Percentiles rank a stretch among this genome's conserved stretches.
These are phyloP conservation scores for Rhipidura dahli DNA, from an alignment of 2,113 vertebrate species.

Conservation along the genomic window DNA sequence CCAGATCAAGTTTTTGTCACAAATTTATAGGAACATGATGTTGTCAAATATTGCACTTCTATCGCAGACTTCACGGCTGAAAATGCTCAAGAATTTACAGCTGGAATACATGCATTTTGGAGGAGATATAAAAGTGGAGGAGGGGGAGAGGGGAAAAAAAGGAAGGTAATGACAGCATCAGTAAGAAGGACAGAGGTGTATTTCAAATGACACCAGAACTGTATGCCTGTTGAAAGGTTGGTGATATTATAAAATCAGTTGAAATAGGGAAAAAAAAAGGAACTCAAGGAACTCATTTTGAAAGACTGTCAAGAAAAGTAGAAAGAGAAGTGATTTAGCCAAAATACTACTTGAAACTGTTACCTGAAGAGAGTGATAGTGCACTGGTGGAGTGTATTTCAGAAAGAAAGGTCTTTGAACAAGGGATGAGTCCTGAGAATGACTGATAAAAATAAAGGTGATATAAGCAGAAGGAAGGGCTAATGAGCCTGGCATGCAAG, in stretches of 20 bases:
- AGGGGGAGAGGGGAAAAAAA: neutral
- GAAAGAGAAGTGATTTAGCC: neutral
- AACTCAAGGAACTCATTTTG: neutral
- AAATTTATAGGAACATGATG: neutral
- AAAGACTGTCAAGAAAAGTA: neutral
- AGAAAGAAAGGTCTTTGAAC: neutral
- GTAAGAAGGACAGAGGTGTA: neutral
- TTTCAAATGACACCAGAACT: neutral
- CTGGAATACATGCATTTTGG: neutral
- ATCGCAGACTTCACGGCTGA: neutral
- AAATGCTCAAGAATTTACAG: neutral
- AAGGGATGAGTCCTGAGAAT: neutral
- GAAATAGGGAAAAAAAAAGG: neutral
- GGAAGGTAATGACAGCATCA: neutral
- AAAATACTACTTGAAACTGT: neutral
- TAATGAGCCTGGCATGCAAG: rapidly evolving
- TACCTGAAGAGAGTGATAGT: neutral
- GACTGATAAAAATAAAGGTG: neutral
- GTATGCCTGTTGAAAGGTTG: neutral
- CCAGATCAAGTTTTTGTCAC: neutral
- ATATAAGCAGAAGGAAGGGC: neutral
- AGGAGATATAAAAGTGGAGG: neutral
- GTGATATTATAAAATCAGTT: neutral
- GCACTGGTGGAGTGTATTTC: neutral
- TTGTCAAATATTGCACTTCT: neutral